phyloP scores from a whole-genome alignment of 2,113 vertebrate species.

The Girardinichthys multiradiatus region DNA sequence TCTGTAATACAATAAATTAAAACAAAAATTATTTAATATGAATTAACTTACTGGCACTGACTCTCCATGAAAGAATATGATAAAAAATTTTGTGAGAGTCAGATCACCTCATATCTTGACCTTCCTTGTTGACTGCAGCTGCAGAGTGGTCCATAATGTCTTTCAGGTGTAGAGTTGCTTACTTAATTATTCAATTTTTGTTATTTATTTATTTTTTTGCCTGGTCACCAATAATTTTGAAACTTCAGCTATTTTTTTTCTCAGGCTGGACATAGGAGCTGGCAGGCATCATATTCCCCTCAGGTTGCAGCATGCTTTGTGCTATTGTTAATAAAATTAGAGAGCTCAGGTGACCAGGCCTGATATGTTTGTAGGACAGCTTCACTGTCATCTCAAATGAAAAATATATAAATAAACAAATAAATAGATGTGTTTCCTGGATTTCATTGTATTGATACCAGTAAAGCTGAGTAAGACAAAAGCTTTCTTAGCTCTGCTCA shows the following conservation, averaged over 20 bases:
- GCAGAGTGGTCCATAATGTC: constrained; percentile 68
- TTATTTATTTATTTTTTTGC: constrained; percentile 74
- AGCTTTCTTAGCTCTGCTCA: constrained; percentile 24
- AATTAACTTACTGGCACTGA: not conserved
- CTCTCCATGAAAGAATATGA: not conserved
- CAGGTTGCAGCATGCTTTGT: constrained; percentile 77
- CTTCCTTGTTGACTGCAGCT: constrained; percentile 69
- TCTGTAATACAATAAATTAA: not conserved
- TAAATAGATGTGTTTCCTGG: not conserved
- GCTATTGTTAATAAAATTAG: constrained; percentile 78
- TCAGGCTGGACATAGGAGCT: constrained; percentile 66
- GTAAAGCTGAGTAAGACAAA: constrained; percentile 16
- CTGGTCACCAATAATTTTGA: constrained; percentile 77
- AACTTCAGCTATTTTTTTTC: constrained; percentile 75
- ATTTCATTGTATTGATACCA: constrained; percentile 24
- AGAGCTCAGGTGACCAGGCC: constrained; percentile 72
- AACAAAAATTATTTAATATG: not conserved
- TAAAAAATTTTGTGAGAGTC: constrained; percentile 36
- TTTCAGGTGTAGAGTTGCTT: constrained; percentile 72
- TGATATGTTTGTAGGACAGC: constrained; percentile 43
- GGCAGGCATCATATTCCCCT: constrained; percentile 77
- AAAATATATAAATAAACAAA: constrained; percentile 23
- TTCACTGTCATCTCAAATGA: constrained; percentile 29
- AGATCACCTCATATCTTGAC: constrained; percentile 50
- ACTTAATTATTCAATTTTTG: constrained; percentile 54